Percentiles rank a stretch among this genome's conserved stretches.
phyloP scores from a whole-genome alignment of 2,888 invertebrate genomes.

The Erebia ligea region DNA sequence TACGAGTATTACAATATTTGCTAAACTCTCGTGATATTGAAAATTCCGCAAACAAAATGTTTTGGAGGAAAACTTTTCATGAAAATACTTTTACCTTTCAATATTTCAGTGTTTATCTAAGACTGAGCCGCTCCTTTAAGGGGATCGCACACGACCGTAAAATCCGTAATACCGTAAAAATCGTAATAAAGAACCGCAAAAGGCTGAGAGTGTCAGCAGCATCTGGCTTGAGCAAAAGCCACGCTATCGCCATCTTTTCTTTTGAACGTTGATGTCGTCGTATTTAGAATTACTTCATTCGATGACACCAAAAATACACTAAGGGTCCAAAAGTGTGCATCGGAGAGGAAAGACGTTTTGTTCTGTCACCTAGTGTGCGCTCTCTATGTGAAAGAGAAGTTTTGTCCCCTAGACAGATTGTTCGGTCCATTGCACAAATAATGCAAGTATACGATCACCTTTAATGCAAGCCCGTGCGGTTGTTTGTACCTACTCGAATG shows the following conservation, averaged over 20 bases:
- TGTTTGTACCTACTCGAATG: neutral
- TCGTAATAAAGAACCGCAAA: too few species aligned
- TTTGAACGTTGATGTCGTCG: too few species aligned
- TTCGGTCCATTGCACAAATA: too few species aligned
- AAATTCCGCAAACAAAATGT: neutral
- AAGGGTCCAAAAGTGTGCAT: too few species aligned
- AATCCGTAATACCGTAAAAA: neutral
- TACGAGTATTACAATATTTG: neutral
- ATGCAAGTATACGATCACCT: neutral
- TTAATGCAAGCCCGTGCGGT: neutral
- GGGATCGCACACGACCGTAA: neutral
- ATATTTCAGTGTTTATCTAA: constrained; percentile 8
- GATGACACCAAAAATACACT: too few species aligned
- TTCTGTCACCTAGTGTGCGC: too few species aligned
- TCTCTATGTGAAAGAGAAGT: too few species aligned
- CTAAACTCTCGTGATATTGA: constrained; percentile 1
- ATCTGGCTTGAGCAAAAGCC: neutral
- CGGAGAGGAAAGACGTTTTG: too few species aligned
- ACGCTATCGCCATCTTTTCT: neutral
- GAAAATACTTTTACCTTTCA: constrained; percentile 6
- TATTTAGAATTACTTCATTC: too few species aligned
- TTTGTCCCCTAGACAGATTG: too few species aligned
- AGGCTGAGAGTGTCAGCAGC: neutral
- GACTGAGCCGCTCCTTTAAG: neutral
- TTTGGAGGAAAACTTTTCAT: constrained; percentile 4